phyloP scores from a whole-genome alignment of 2,113 vertebrate species.

The Riparia riparia region DNA sequence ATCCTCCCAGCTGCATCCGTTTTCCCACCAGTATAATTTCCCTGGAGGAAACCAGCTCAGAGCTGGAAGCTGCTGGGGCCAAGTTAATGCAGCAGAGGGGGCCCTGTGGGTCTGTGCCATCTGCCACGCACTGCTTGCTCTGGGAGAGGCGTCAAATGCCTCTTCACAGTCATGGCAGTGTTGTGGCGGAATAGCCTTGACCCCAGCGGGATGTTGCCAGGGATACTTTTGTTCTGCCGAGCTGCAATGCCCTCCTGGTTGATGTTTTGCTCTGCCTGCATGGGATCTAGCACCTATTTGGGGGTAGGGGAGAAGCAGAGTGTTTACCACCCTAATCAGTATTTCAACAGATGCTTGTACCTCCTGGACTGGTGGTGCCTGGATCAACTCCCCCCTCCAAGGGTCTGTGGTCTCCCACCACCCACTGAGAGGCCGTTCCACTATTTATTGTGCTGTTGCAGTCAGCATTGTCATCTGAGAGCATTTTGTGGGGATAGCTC shows the following conservation, averaged over 20 bases:
- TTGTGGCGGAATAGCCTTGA: rapidly evolving
- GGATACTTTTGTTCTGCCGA: background rate
- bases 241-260: background rate
- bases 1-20: background rate
- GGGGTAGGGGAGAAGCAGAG: background rate
- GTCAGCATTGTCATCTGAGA: background rate
- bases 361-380: background rate
- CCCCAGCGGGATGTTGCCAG: background rate
- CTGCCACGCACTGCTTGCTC: rapidly evolving
- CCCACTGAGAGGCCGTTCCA: background rate
- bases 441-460: background rate
- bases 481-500: background rate
- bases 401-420: background rate
- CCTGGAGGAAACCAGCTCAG: background rate
- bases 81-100: rapidly evolving
- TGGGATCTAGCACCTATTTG: background rate
- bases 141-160: background rate
- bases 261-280: background rate
- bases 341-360: background rate
- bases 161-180: background rate
- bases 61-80: background rate
- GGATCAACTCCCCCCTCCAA: background rate
- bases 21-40: background rate
- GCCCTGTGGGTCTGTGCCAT: background rate
- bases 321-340: background rate